Evolutionary conservation across 92 coral and sea anemone genomes (phyloP), one percentile per base, ranked within the genome.

Genomic region (Siderastrea radians): DNA sequence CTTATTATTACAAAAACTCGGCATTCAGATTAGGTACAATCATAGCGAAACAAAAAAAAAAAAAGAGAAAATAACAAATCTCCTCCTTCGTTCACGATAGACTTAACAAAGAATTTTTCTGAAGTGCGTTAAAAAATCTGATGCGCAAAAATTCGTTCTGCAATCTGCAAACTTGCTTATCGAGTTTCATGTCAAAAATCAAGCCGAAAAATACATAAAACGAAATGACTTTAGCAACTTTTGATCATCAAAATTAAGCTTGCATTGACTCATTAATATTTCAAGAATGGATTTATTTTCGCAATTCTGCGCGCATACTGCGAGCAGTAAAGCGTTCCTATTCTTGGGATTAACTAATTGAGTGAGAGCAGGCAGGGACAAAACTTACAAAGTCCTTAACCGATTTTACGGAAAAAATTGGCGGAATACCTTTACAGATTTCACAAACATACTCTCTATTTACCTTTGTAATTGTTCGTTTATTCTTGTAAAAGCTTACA

Each of bases 11-110:
- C 72, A 71, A 70, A 88, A 68, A 88, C 87, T 53, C n/a, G 78
- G 93, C 72, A 52, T 65, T 69, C 81, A 80, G 92, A 91, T 91
- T 91, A 91, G 94, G 83, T 85, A 81, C 86, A 88, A 91, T 91
- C 94, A 91, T 82, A 50, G 87, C 72, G 49, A 84, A 84, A 49
- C 12, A 55, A 80, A 82, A 70, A 52, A 55, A 6, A 16, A 61
- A 79, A 52, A 64, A 46, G 38, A 26, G 38, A 26, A 26, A 26
- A 50, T 62, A 47, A 62, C 26, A 57, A 51, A 11, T 26, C n/a
- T 14, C 65, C 9, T 69, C 43, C 14, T n/a, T 70, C n/a, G 13
- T 4, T 4, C 19, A 53, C 17, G 44, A 53, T 68, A 68, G 46
- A 6, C 6, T 14, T 49, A 54, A 6, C 14, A 46, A 11, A 1